Percentiles rank a stretch among this genome's conserved stretches.
Evolutionary conservation across 2,888 invertebrate genomes (phyloP).

Genomic region (Capitulum mitella): DNA sequence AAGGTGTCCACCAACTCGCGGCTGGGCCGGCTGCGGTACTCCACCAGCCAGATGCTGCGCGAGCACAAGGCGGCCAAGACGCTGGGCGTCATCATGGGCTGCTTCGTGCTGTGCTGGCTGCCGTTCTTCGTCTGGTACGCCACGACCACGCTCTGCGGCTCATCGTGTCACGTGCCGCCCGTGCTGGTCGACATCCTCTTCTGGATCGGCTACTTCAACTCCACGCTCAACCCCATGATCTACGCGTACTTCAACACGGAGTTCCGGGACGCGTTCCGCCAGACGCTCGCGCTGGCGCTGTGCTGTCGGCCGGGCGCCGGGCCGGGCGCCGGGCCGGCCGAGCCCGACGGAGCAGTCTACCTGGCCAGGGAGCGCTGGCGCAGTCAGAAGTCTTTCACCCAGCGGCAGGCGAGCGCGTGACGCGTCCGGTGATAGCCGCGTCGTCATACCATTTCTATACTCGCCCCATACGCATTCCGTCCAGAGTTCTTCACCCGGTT

Average conservation of each 20-base stretch:
- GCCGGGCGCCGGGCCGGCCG: no score
- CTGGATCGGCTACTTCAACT: slow-evolving; percentile 74
- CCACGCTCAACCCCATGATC: slow-evolving; percentile 91
- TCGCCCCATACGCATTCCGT: no score
- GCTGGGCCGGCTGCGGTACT: slow-evolving; percentile 3
- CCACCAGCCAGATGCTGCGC: slow-evolving; percentile 24
- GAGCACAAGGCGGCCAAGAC: slow-evolving; percentile 94
- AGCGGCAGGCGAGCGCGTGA: no score
- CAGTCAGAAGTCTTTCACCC: no score
- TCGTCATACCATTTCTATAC: no score
- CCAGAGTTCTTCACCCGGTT: no score
- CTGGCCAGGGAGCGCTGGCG: no score
- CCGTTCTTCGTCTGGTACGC: slow-evolving; percentile 96
- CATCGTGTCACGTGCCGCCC: slow-evolving; percentile 69
- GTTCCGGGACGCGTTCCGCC: slow-evolving; percentile 84
- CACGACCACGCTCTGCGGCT: slow-evolving; percentile 72
- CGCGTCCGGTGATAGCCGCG: no score
- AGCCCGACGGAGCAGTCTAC: no score
- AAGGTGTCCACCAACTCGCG: slow-evolving; percentile 10
- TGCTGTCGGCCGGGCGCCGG: slow-evolving; percentile 28
- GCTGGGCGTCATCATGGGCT: slow-evolving; percentile 94
- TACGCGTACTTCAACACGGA: slow-evolving; percentile 94
- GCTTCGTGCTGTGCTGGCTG: slow-evolving; percentile 93
- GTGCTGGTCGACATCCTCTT: slow-evolving; percentile 66
- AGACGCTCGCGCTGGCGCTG: slow-evolving; percentile 33